These are phyloP conservation scores for Protonibea diacanthus DNA, from an alignment of 2,797 vertebrate genomes.

Conservation along the genomic window DNA sequence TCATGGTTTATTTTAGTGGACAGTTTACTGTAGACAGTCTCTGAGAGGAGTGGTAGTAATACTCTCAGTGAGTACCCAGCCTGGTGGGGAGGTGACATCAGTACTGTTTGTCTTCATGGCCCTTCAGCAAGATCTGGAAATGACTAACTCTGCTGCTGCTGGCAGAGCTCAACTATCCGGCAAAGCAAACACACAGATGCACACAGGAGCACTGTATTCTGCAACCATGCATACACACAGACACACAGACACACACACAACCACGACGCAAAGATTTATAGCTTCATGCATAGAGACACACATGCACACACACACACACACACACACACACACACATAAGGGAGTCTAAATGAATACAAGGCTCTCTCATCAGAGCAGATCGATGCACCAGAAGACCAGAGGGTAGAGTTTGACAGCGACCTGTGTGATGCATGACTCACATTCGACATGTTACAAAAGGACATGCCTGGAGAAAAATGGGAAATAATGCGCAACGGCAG, in stretches of 20 bases:
- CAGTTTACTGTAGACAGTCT: constrained; percentile 5
- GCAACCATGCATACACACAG: not conserved
- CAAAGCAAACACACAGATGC: constrained; percentile 37
- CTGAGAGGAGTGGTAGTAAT: constrained; percentile 17
- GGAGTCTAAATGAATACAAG: constrained; percentile 36
- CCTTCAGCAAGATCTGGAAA: constrained; percentile 57
- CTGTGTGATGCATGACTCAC: constrained; percentile 66
- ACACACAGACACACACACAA: not conserved
- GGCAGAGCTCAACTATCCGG: constrained; percentile 29
- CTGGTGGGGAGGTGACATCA: constrained; percentile 58
- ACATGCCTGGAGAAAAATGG: constrained; percentile 64
- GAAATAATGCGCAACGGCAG: constrained; percentile 45
- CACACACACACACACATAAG: not conserved
- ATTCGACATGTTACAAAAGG: constrained; percentile 56
- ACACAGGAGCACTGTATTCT: constrained; percentile 9
- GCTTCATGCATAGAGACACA: not conserved
- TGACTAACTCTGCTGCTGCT: constrained; percentile 50
- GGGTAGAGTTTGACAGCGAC: constrained; percentile 43
- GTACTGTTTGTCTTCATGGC: constrained; percentile 45
- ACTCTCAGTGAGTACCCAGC: constrained; percentile 27
- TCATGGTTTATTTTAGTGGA: constrained; percentile 15
- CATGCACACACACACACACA: not conserved
- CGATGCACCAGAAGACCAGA: constrained; percentile 34
- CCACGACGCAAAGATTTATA: not conserved
- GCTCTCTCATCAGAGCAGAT: constrained; percentile 44